A percentile compares a stretch with the other conserved stretches of the same genome.
Evolutionary conservation across 2,797 vertebrate genomes (phyloP).

Genomic region (Picus viridis): DNA sequence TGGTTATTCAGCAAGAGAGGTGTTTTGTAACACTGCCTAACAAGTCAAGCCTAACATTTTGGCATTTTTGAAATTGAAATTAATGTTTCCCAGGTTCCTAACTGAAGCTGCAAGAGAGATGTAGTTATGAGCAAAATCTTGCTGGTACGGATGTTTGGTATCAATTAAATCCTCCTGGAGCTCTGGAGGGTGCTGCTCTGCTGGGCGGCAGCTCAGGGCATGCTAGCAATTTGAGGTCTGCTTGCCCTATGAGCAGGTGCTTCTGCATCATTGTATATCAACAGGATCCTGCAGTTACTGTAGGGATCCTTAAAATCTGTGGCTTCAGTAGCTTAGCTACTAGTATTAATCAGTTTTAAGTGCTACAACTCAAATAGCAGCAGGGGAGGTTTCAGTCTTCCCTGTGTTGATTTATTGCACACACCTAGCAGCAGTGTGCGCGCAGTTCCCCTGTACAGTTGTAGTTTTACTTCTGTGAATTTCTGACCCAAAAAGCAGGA

Average conservation of each 20-base stretch:
- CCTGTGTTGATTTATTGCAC: not conserved
- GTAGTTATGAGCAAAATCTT: not conserved
- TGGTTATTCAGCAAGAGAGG: not conserved
- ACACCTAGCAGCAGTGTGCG: not conserved
- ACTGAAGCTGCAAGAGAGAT: not conserved
- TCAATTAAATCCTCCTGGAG: not conserved
- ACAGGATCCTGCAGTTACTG: fast-evolving
- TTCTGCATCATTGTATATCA: not conserved
- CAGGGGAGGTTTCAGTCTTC: not conserved
- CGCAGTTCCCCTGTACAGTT: not conserved
- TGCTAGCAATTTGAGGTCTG: not conserved
- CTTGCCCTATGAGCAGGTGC: not conserved
- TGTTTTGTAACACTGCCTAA: conserved; percentile 20
- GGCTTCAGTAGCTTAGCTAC: not conserved
- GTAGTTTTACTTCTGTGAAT: not conserved
- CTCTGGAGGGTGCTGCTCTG: not conserved
- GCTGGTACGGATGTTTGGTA: not conserved
- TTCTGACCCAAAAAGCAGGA: not conserved
- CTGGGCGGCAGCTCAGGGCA: not conserved
- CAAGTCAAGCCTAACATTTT: conserved; percentile 1
- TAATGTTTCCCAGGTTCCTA: not conserved
- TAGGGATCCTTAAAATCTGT: not conserved
- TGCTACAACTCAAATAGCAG: not conserved
- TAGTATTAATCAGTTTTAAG: not conserved
- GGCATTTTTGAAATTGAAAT: conserved; percentile 14